Evolutionary conservation across 2,888 invertebrate genomes (phyloP).

Genomic region (Hydropsyche betteni): DNA sequence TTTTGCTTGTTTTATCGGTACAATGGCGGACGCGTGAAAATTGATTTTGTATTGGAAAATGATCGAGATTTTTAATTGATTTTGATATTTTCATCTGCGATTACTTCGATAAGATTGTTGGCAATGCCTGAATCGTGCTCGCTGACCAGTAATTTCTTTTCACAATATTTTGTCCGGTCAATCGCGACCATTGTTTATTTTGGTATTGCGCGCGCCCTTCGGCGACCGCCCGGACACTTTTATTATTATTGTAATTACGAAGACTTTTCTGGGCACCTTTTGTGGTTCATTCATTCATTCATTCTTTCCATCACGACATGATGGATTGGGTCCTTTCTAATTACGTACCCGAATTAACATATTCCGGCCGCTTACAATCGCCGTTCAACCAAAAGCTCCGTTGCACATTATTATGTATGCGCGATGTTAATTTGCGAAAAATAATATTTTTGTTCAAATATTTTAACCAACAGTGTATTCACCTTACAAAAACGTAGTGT

Average conservation of each 20-base stretch:
- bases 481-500: too few relatives aligned
- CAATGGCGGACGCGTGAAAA: too few relatives aligned
- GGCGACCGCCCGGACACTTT: constrained; percentile 14
- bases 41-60: not conserved
- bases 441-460: too few relatives aligned
- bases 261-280: not conserved
- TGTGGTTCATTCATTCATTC: constrained; percentile 4
- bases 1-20: too few relatives aligned
- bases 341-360: constrained; percentile 24
- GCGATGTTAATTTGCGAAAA: too few relatives aligned
- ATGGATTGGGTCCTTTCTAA: constrained; percentile 24
- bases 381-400: not conserved
- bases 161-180: constrained; percentile 50
- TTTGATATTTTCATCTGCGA: too few relatives aligned
- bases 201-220: not conserved
- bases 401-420: too few relatives aligned
- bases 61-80: not conserved
- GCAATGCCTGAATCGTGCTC: not conserved
- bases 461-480: too few relatives aligned
- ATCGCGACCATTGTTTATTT: constrained; percentile 43
- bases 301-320: constrained; percentile 1
- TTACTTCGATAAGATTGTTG: not conserved
- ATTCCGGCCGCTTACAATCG: constrained; percentile 12
- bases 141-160: constrained; percentile 47
- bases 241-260: constrained; percentile 27